A percentile compares a stretch with the other conserved stretches of the same genome.
phyloP scores from a whole-genome alignment of 2,888 invertebrate species.

The Carcina quercana region DNA sequence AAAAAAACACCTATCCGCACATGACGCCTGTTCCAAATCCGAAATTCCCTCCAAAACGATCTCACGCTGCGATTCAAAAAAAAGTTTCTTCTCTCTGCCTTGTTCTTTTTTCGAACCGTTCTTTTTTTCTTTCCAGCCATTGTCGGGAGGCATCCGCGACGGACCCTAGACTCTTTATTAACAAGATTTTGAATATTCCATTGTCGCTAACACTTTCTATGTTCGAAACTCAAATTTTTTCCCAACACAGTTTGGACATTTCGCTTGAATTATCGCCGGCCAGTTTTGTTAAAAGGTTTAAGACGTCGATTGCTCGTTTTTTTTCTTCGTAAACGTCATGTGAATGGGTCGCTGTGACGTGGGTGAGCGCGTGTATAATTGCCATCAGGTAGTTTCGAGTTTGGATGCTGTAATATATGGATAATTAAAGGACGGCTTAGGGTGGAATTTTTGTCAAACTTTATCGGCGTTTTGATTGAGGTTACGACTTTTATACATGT shows the following conservation, averaged over 20 bases:
- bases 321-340: constrained; percentile 54
- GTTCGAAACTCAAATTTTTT: constrained; percentile 58
- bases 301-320: constrained; percentile 53
- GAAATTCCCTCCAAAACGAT: constrained; percentile 65
- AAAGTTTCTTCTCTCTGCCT: constrained; percentile 34
- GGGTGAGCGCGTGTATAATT: constrained; percentile 73
- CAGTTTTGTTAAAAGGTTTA: constrained; percentile 70
- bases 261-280: constrained; percentile 72
- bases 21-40: constrained; percentile 65
- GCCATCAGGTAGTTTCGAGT: constrained; percentile 66
- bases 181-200: constrained; percentile 72
- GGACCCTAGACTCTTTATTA: constrained; percentile 63
- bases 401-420: constrained; percentile 67
- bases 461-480: constrained; percentile 72
- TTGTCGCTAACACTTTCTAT: constrained; percentile 74
- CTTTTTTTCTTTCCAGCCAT: constrained; percentile 33
- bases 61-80: constrained; percentile 66
- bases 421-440: constrained; percentile 72
- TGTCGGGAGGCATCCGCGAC: constrained; percentile 37
- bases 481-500: constrained; percentile 48
- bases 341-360: constrained; percentile 61
- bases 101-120: constrained; percentile 49
- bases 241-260: constrained; percentile 63
- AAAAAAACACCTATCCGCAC: constrained; percentile 38
- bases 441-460: constrained; percentile 72